Conservation (phyloP, 2,888 invertebrate genomes). For the Lacanobia oleracea region DNA sequence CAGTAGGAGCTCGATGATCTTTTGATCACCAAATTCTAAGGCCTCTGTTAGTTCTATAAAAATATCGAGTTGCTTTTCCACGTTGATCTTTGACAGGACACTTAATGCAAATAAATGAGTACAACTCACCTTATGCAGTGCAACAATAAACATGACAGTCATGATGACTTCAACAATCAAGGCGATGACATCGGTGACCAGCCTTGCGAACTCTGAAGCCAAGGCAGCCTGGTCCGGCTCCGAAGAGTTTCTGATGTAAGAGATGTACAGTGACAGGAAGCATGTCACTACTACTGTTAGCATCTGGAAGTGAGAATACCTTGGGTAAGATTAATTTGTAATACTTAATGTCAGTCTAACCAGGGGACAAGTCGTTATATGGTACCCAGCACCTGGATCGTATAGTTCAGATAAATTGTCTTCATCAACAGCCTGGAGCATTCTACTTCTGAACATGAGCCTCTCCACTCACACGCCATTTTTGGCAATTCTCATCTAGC, state of each 20-base stretch:
- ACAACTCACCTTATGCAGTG: constrained; percentile 80
- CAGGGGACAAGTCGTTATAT: no score
- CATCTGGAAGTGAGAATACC: constrained; percentile 73
- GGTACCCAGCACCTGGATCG: no score
- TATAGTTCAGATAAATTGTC: no score
- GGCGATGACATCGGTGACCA: constrained; percentile 81
- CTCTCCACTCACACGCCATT: no score
- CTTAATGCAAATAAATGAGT: neutral
- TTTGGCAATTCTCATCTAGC: no score
- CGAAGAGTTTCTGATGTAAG: constrained; percentile 74
- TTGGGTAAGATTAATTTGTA: neutral
- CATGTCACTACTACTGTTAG: constrained; percentile 80
- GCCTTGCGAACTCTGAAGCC: constrained; percentile 78
- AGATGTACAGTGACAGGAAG: constrained; percentile 82
- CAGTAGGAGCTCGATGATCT: no score
- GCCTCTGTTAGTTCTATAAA: no score
- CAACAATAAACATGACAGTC: constrained; percentile 81
- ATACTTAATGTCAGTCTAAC: neutral
- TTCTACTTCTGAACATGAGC: no score
- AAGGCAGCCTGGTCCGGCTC: constrained; percentile 69
- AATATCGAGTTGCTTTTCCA: no score
- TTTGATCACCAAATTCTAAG: no score
- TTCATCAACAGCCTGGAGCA: no score
- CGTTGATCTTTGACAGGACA: no score
- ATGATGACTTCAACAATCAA: constrained; percentile 80